These are phyloP conservation scores for Microcebus griseorufus DNA, from an alignment of 2,113 vertebrate species.

Conservation along the genomic window DNA sequence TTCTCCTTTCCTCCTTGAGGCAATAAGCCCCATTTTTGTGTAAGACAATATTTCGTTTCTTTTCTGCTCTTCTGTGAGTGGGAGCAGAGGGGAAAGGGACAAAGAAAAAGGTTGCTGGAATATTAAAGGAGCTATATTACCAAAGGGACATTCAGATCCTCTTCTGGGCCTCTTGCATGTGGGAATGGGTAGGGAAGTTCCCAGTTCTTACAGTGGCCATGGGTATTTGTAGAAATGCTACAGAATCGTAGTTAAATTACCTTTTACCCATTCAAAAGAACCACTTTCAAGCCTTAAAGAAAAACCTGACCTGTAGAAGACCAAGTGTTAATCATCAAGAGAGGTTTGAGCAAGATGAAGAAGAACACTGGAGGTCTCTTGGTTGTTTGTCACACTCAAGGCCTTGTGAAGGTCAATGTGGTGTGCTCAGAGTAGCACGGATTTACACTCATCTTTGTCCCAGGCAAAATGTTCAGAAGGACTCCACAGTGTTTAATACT, in stretches of 20 bases:
- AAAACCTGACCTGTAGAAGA: background rate
- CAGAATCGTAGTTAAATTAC: background rate
- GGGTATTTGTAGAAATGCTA: background rate
- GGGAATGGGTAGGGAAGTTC: background rate
- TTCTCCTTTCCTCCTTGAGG: background rate
- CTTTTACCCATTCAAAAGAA: constrained; percentile 15
- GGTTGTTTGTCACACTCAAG: background rate
- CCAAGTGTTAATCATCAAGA: background rate
- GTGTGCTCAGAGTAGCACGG: background rate
- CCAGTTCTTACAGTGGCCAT: background rate
- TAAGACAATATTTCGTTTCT: background rate
- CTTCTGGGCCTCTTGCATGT: background rate
- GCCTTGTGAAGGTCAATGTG: background rate
- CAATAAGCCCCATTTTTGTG: background rate
- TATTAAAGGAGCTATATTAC: background rate
- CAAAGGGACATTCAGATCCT: background rate
- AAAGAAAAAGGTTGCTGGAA: background rate
- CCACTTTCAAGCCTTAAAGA: background rate
- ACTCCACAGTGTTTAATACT: background rate
- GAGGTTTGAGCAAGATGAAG: background rate
- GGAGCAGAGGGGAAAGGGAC: background rate
- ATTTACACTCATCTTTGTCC: background rate
- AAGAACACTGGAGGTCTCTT: background rate
- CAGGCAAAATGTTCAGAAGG: background rate
- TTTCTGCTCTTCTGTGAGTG: background rate